Evolutionary conservation across 1,140 invertebrate genomes (phyloP).

Genomic region (Meloidogyne chitwoodi): DNA sequence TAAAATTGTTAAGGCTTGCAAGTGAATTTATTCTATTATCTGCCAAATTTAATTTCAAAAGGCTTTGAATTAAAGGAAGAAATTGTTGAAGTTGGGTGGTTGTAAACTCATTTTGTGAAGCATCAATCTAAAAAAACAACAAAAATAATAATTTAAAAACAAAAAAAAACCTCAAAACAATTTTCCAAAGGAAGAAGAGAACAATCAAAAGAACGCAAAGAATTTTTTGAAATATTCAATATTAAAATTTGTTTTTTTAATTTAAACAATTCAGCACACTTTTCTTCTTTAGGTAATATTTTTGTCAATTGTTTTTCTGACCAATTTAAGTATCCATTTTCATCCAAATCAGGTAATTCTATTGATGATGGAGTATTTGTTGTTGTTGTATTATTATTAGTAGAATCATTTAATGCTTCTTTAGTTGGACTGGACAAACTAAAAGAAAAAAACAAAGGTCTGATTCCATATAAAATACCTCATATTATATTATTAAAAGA

Average conservation of each 20-base stretch:
- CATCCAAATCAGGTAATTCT: background rate
- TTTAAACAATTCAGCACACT: background rate
- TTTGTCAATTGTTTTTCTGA: background rate
- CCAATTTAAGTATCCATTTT: background rate
- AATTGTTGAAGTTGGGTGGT: slow-evolving; percentile 9
- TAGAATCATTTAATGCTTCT: background rate
- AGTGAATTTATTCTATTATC: slow-evolving; percentile 20
- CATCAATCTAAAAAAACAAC: slow-evolving; percentile 12
- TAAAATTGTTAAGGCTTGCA: slow-evolving; percentile 3
- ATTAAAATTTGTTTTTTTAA: background rate
- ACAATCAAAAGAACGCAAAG: slow-evolving; percentile 13
- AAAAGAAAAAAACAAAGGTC: background rate
- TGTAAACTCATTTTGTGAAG: slow-evolving; percentile 24
- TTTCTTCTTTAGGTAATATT: background rate
- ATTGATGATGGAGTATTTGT: background rate
- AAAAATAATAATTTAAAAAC: background rate
- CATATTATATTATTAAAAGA: too few species aligned
- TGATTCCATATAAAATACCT: too few species aligned
- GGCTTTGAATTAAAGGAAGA: background rate
- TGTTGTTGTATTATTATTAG: background rate
- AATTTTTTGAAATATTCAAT: background rate
- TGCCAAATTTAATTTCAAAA: slow-evolving; percentile 4
- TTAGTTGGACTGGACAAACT: background rate
- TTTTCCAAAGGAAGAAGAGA: slow-evolving; percentile 1
- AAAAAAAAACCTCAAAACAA: slow-evolving; percentile 2